Percentiles rank a stretch among this genome's conserved stretches.
phyloP scores from a whole-genome alignment of 2,888 invertebrate species.

The Chymomyza fuscimana region DNA sequence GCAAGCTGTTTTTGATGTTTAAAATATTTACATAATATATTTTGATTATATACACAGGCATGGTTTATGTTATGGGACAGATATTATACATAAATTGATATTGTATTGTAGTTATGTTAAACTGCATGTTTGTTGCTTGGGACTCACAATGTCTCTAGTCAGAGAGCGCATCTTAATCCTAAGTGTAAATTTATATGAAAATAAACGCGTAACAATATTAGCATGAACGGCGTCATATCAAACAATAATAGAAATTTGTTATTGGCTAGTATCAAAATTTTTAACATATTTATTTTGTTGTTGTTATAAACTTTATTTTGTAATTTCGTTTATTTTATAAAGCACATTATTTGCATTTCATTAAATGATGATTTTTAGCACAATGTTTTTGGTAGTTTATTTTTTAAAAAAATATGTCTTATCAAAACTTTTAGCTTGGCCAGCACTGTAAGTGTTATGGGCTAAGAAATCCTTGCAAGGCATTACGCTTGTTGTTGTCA shows the following conservation, averaged over 20 bases:
- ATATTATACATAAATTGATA: constrained; percentile 12
- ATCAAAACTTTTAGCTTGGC: constrained; percentile 18
- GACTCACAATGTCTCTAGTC: constrained; percentile 77
- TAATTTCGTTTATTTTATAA: constrained; percentile 38
- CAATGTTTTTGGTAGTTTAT: constrained; percentile 20
- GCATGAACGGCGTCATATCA: constrained; percentile 37
- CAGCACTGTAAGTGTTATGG: constrained; percentile 45
- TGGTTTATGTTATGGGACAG: neutral
- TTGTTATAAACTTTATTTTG: constrained; percentile 20
- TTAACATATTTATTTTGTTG: constrained; percentile 40
- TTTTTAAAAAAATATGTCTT: constrained; percentile 10
- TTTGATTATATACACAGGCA: constrained; percentile 9
- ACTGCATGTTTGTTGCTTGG: neutral
- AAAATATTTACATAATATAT: constrained; percentile 6
- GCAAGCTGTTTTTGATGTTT: constrained; percentile 31
- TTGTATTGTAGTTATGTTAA: constrained; percentile 6
- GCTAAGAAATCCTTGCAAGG: constrained; percentile 52
- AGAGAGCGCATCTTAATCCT: constrained; percentile 76
- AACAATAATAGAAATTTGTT: constrained; percentile 40
- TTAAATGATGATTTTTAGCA: neutral
- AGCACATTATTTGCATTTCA: constrained; percentile 33
- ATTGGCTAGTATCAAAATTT: constrained; percentile 41
- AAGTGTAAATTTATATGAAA: constrained; percentile 74
- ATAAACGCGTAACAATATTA: constrained; percentile 57
- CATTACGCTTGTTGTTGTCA: constrained; percentile 21